Evolutionary conservation across 2,888 invertebrate species (phyloP).

Genomic region (Polyommatus iphigenia): DNA sequence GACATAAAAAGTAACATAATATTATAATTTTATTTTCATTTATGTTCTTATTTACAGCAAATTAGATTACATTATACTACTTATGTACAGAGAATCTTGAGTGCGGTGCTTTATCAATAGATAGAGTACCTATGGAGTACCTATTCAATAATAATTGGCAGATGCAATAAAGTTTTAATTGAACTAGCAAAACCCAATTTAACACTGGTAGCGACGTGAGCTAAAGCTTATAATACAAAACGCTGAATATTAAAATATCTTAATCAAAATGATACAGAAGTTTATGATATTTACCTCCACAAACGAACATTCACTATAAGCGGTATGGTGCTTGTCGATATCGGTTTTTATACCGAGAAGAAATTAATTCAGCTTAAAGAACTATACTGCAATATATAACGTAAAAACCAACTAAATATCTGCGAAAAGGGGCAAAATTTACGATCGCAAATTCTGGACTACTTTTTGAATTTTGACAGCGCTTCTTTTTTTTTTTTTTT

Average conservation of each 20-base stretch:
- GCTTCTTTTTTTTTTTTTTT: too few species aligned
- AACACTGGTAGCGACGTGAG: not conserved
- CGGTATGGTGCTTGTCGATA: conserved; percentile 57
- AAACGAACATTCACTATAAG: conserved; percentile 55
- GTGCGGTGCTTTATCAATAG: not conserved
- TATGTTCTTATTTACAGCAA: too few species aligned
- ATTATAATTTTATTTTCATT: too few species aligned
- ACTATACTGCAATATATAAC: not conserved
- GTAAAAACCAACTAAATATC: not conserved
- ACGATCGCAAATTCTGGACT: not conserved
- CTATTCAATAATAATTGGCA: not conserved
- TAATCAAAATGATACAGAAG: not conserved
- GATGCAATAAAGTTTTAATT: not conserved
- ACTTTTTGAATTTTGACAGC: not conserved
- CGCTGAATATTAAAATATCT: not conserved
- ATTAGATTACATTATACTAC: too few species aligned
- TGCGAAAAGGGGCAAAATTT: not conserved
- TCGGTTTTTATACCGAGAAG: conserved; percentile 10
- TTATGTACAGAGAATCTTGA: not conserved
- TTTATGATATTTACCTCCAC: conserved; percentile 53
- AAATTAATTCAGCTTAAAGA: not conserved
- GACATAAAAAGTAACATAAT: too few species aligned
- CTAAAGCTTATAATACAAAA: not conserved
- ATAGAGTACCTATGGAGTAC: too few species aligned
- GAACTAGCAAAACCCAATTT: not conserved